Evolutionary conservation across 2,888 invertebrate genomes (phyloP), one percentile per base, ranked within the genome.

Genomic region (Nephrocerus scutellatus): DNA sequence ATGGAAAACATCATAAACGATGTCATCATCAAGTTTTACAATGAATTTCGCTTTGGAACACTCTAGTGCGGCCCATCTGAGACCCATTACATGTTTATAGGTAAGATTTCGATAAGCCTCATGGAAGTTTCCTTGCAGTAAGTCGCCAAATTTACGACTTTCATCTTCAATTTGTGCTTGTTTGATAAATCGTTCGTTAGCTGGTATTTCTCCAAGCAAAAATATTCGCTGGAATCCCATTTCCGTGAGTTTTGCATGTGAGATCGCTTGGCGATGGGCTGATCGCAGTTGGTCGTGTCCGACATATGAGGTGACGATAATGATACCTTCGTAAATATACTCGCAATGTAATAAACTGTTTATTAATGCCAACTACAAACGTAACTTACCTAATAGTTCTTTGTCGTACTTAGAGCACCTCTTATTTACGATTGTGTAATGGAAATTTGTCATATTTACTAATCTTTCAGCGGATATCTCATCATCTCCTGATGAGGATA

Each of bases 1-100:
- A 46, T 73, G 73, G 50, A 77, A 77, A 16, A 86, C 63, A 62
- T 86, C 80, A 13, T 82, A 74, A 5, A 84, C 78, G 30, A 80
- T 82, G 56, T 88, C 88, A 59, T 88, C 87, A 58, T 89, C 88
- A 65, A 84, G 78, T 74, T 89, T 89, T 20, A 87, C 72, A 19
- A 87, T 71, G 52, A 75, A 84, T 41, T 74, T 72, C 2, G 77
- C 74, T 9, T 71, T 66, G 2, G 55, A 56, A 54, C 87, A 88
- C 52, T 72, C 69, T n/a, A 67, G 67, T 1, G 74, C 68, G 0
- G 77, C 80, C 87, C 87, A 89, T 51, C 76, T 74, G 23, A 88
- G 61, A 0, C 87, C 87, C 85, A 87, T 86, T 0, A 83, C 61
- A 56, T 88, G 86, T 64, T 88, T 88, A 52, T 80, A 80, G 4